phyloP scores from a whole-genome alignment of 2,888 invertebrate genomes.

The Lamellibrachia satsuma region DNA sequence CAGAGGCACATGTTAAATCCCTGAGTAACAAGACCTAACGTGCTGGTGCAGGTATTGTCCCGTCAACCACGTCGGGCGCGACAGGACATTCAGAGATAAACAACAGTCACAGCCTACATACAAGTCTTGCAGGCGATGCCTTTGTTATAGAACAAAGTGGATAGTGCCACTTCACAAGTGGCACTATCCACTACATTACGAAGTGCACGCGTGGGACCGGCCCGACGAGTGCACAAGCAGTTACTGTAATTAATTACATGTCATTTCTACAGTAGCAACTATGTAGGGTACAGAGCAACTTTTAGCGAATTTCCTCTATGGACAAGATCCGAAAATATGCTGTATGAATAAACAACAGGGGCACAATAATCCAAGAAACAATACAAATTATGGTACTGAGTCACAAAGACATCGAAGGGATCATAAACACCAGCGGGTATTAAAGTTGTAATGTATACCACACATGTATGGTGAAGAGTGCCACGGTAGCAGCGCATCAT shows the following conservation, averaged over 20 bases:
- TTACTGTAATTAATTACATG: not conserved
- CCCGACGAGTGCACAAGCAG: not conserved
- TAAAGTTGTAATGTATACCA: not conserved
- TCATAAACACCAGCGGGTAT: not conserved
- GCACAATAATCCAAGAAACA: not conserved
- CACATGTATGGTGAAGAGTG: not conserved
- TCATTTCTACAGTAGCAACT: not conserved
- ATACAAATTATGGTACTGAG: not conserved
- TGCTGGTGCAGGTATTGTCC: not conserved
- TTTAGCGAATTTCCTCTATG: not conserved
- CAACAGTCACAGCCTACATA: not conserved
- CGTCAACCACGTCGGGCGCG: not conserved
- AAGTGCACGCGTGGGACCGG: not conserved
- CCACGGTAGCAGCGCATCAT: not conserved
- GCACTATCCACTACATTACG: not conserved
- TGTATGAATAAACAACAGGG: not conserved
- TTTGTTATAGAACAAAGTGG: too few relatives aligned
- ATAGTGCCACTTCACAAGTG: too few relatives aligned
- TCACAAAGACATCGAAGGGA: not conserved
- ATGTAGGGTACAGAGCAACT: not conserved
- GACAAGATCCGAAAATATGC: not conserved
- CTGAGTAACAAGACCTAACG: not conserved
- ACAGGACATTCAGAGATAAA: not conserved
- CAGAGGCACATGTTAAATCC: not conserved
- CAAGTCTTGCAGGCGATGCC: not conserved